Conservation (phyloP, 2,797 vertebrate genomes). For the Pipistrellus nathusii region DNA sequence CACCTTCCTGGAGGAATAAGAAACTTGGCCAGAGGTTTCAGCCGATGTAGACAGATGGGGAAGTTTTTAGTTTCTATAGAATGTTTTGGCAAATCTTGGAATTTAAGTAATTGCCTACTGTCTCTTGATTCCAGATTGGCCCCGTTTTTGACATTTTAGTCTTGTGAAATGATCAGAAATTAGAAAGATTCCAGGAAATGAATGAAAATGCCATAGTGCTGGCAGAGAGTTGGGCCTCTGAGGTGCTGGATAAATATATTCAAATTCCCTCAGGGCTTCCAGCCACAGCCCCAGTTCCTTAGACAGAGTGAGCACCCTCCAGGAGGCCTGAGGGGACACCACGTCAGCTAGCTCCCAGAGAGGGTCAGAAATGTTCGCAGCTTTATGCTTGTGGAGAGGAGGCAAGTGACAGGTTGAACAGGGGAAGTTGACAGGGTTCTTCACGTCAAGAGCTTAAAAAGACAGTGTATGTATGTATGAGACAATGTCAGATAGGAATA, state of each 20-base stretch:
- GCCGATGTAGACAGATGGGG: not conserved
- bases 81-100: not conserved
- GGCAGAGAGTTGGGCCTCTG: not conserved
- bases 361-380: not conserved
- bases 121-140: not conserved
- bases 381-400: not conserved
- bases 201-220: not conserved
- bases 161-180: slow-evolving; percentile 18
- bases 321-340: too few species aligned
- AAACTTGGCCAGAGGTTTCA: slow-evolving; percentile 17
- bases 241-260: not conserved
- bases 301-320: not conserved
- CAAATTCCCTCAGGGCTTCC: not conserved
- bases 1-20: not conserved
- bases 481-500: slow-evolving; percentile 40
- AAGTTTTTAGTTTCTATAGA: not conserved
- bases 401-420: not conserved
- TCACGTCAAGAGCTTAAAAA: slow-evolving; percentile 47
- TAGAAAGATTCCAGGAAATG: not conserved
- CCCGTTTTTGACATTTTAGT: not conserved
- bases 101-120: not conserved
- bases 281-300: not conserved
- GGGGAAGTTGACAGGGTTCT: not conserved
- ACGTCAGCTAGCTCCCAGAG: not conserved
- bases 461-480: not conserved